These are phyloP conservation scores for Argentina silus DNA, from an alignment of 2,797 vertebrate species.

Conservation along the genomic window DNA sequence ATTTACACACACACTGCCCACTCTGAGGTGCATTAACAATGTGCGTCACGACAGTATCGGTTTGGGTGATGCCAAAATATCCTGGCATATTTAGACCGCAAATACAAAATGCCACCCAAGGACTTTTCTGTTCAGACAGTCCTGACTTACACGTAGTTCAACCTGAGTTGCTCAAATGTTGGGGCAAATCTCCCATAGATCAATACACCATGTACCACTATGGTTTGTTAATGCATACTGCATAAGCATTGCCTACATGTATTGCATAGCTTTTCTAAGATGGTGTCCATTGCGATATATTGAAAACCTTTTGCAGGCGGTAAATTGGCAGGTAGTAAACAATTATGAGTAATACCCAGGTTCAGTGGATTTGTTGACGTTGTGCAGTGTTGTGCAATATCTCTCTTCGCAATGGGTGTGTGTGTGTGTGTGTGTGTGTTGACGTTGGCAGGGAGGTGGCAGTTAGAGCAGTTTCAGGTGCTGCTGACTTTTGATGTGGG, in stretches of 20 bases:
- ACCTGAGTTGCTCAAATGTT: no score
- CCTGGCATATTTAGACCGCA: conserved; percentile 20
- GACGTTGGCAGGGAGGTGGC: conserved; percentile 49
- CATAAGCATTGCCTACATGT: no score
- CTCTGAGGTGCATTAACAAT: conserved; percentile 7
- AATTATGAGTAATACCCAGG: background rate
- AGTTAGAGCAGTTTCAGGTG: conserved; percentile 54
- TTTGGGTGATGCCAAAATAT: conserved; percentile 24
- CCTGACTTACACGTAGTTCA: no score
- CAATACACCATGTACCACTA: no score
- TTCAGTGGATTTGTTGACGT: background rate
- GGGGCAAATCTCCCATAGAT: no score
- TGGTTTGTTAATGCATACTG: no score
- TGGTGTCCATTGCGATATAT: no score
- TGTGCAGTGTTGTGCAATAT: background rate
- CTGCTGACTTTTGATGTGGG: conserved; percentile 68
- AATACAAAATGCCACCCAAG: conserved; percentile 27
- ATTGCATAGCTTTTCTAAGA: no score
- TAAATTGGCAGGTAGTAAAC: background rate
- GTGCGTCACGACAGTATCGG: conserved; percentile 8
- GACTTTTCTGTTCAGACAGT: background rate
- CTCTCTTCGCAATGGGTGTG: background rate
- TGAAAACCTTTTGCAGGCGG: no score
- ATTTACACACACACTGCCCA: background rate
- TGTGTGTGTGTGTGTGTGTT: conserved; percentile 59